Evolutionary conservation across 2,888 invertebrate genomes (phyloP).

Genomic region (Amblyjoppa fuscipennis): DNA sequence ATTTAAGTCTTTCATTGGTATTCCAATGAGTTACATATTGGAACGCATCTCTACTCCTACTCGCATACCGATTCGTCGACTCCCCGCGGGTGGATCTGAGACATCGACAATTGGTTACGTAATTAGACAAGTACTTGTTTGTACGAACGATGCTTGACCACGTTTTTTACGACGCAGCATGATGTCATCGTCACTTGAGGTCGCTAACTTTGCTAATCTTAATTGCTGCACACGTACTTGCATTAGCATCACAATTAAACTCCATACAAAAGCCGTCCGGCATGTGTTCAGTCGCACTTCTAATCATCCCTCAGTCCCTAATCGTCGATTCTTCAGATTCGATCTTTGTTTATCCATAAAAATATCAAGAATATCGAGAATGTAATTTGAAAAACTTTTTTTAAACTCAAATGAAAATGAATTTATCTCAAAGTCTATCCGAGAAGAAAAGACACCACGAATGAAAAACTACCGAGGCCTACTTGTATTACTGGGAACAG

Average conservation of each 20-base stretch:
- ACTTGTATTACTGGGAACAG: too few relatives aligned
- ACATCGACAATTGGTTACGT: conserved; percentile 56
- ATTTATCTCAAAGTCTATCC: too few relatives aligned
- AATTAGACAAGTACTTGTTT: conserved; percentile 43
- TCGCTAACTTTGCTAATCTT: conserved; percentile 68
- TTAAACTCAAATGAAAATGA: neutral
- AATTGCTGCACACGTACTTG: conserved; percentile 71
- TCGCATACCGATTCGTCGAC: neutral
- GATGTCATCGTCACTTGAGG: conserved; percentile 73
- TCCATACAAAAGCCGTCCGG: conserved; percentile 40
- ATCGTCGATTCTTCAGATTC: neutral
- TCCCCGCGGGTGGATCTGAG: conserved; percentile 9
- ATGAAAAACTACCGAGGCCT: too few relatives aligned
- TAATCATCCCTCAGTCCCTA: neutral
- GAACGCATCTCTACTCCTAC: conserved; percentile 3
- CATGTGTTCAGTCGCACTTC: conserved; percentile 8
- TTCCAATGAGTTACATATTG: neutral
- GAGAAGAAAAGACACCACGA: too few relatives aligned
- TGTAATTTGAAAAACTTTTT: neutral
- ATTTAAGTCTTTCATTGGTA: neutral
- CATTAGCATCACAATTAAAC: conserved; percentile 75
- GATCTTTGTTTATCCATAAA: neutral
- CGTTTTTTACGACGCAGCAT: conserved; percentile 55
- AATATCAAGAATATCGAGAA: neutral
- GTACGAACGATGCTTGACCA: conserved; percentile 56